These are phyloP conservation scores for Meteorus cinctellus DNA, from an alignment of 2,888 invertebrate genomes.

Conservation along the genomic window DNA sequence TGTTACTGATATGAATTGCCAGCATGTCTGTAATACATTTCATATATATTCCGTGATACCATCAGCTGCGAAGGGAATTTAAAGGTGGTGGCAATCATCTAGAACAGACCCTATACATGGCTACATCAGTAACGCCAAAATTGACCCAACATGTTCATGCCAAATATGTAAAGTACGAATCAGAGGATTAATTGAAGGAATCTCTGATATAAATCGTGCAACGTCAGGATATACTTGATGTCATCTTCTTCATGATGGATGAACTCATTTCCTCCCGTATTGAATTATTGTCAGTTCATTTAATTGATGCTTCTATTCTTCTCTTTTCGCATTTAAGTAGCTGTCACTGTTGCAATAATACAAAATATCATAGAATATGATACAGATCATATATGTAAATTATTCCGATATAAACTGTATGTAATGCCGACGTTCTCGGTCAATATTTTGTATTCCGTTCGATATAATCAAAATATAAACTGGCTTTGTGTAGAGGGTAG, in stretches of 20 bases:
- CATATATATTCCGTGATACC: slow-evolving; percentile 35
- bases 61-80: slow-evolving; percentile 72
- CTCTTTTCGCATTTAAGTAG: not conserved
- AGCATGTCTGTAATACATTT: not conserved
- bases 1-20: not conserved
- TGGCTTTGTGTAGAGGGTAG: slow-evolving; percentile 49
- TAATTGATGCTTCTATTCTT: not conserved
- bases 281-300: no score
- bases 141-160: slow-evolving; percentile 76
- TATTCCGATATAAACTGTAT: not conserved
- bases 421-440: not conserved
- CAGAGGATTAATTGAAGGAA: slow-evolving; percentile 38
- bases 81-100: slow-evolving; percentile 64
- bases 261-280: no score
- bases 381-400: not conserved
- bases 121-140: slow-evolving; percentile 75
- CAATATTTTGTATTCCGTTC: slow-evolving; percentile 9
- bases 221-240: no score
- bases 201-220: not conserved
- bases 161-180: slow-evolving; percentile 71
- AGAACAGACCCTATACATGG: slow-evolving; percentile 75
- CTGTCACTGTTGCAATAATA: not conserved
- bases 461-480: not conserved
- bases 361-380: not conserved
- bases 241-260: no score